Evolutionary conservation across 2,113 vertebrate genomes (phyloP).

Genomic region (Emydura subglobosa): DNA sequence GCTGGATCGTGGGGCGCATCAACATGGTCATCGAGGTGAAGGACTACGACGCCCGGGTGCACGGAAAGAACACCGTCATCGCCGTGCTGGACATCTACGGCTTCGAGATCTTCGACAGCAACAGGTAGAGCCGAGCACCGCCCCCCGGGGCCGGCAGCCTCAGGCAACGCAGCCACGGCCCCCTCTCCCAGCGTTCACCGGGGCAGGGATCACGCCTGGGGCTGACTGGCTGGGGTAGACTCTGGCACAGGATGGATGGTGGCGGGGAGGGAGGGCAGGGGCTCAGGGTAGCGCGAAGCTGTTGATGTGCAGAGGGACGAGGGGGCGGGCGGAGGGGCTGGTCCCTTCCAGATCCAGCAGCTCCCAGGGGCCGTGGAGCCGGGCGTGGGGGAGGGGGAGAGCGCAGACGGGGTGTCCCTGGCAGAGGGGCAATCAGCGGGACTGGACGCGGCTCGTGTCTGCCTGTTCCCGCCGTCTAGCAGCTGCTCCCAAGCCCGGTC

Average conservation of each 20-base stretch:
- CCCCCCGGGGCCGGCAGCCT: neutral
- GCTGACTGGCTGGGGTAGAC: neutral
- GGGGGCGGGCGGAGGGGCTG: neutral
- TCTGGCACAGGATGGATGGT: neutral
- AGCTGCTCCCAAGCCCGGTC: too few species aligned
- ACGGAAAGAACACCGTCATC: slow-evolving; percentile 95
- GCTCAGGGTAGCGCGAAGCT: too few species aligned
- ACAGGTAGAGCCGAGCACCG: slow-evolving; percentile 81
- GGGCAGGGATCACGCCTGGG: neutral
- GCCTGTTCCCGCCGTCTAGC: too few species aligned
- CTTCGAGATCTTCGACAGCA: slow-evolving; percentile 95
- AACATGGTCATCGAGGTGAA: slow-evolving; percentile 88
- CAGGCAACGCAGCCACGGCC: neutral
- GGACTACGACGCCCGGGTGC: slow-evolving; percentile 84
- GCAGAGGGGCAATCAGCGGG: neutral
- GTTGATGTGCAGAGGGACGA: too few species aligned
- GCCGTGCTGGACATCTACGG: slow-evolving; percentile 96
- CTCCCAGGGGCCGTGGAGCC: neutral
- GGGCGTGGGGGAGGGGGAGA: too few species aligned
- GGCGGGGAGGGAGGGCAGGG: too few species aligned
- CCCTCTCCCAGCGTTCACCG: neutral
- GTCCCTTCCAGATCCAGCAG: neutral
- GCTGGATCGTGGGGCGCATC: slow-evolving; percentile 91
- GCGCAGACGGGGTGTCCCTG: fast-evolving
- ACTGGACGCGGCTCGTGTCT: too few species aligned